Base-by-base conservation (phyloP, 2,113 vertebrate genomes). In the Burhinus oedicnemus region DNA sequence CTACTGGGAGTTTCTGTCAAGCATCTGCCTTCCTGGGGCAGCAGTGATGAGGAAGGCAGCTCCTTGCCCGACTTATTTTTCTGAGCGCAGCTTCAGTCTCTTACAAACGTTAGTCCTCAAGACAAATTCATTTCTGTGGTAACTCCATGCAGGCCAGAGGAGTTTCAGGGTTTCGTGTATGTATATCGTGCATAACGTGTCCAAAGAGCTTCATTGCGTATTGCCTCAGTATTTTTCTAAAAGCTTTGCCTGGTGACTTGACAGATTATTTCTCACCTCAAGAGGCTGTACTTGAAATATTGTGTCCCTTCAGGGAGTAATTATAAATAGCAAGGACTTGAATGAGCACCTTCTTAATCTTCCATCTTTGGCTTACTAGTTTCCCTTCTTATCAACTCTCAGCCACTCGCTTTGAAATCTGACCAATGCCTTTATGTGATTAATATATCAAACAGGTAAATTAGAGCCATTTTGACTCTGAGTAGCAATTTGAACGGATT, bases 331-430 rank as follows among this genome's bases (percentile, higher is more conserved):
- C 77, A 79, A 95, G n/a, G 94, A 94, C 89, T 91, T 97, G 94
- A 96, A 93, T 91, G 96, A 97, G 91, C 93, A 94, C 96, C 93
- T 96, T 96, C 94, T 97, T 97, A 96, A 97, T 97, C 97, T 96
- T 94, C 95, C 87, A 97, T 95, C 96, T 97, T 94, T 95, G 97
- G 93, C 94, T 97, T 97, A 84, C 74, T 97, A 94, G 95, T 96
- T 97, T 95, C 78, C 51, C 74, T 95, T 91, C 95, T 96, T 97
- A 97, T 95, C 95, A 95, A 66, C 89, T 77, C 89, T 77, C 87
- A 94, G 84, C 91, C 84, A 90, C 93, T 97, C 87, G 62, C 96
- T 97, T 95, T 97, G 97, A 96, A 95, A 96, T 89, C 93, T 97
- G 95, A 97, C 97, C 96, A 93, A 70, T 95, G 93, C 61, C 83